A percentile compares a stretch with the other conserved stretches of the same genome.
Evolutionary conservation across 1,140 invertebrate species (phyloP).

Genomic region (Calephelis nemesis): DNA sequence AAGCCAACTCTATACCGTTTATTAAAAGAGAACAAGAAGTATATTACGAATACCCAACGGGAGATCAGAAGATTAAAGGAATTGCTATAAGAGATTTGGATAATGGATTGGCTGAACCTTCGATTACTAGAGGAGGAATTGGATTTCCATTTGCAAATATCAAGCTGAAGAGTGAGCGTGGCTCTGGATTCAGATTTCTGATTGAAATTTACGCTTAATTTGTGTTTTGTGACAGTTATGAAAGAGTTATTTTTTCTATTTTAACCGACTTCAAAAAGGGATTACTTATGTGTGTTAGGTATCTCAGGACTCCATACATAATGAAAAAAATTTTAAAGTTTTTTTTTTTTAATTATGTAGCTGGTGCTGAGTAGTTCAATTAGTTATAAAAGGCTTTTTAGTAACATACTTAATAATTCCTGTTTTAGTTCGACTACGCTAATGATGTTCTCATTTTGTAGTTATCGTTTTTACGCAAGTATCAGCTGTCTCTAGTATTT

Average conservation of each 20-base stretch:
- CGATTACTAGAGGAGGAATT: conserved; percentile 61
- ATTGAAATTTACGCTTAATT: conserved; percentile 43
- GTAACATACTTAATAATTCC: too few relatives aligned
- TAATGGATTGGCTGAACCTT: conserved; percentile 47
- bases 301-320: too few relatives aligned
- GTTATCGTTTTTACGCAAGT: too few relatives aligned
- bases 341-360: too few relatives aligned
- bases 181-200: conserved; percentile 59
- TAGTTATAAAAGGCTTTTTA: too few relatives aligned
- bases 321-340: too few relatives aligned
- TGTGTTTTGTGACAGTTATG: conserved; percentile 10
- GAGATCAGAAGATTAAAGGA: conserved; percentile 67
- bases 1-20: conserved; percentile 42
- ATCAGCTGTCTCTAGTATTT: too few relatives aligned
- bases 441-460: too few relatives aligned
- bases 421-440: too few relatives aligned
- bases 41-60: conserved; percentile 57
- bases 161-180: conserved; percentile 65
- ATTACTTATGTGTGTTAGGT: too few relatives aligned
- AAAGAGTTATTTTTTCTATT: background rate
- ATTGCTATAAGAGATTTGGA: conserved; percentile 51
- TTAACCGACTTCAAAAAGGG: too few relatives aligned
- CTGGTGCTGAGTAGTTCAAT: too few relatives aligned
- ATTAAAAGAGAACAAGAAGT: conserved; percentile 53
- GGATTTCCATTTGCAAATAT: conserved; percentile 62